Base-by-base conservation (phyloP, 2,888 invertebrate genomes). In the Resseliella maxima region DNA sequence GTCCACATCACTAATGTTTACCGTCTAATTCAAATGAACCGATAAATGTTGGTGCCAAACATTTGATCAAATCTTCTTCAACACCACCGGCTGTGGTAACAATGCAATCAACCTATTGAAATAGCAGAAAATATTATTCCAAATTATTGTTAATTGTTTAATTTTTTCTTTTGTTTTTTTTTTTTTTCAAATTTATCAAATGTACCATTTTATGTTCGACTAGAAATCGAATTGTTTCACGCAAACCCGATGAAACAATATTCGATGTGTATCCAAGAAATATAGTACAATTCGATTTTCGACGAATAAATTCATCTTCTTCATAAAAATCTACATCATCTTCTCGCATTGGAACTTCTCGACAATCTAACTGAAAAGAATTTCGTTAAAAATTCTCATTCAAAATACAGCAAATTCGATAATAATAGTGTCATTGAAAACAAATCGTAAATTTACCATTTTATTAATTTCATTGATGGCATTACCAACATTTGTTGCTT, bases 61-160 rank as follows among this genome's bases (percentile, higher is more conserved):
- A 99, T 92, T 99, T 99, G 81, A 99, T 99, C 85, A 99, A 94
- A 92, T 99, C 99, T 92, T 99, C 99, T 91, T 99, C 99, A 0
- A 99, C 93, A 0, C 99, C 99, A 0, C 99, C 99, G 0, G 99
- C 99, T 18, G 98, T 98, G 0, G 99, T 97, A 0, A 99, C 99
- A 88, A 99, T 93, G 89, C 98, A 98, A 91, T 99, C 99, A 46
- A 99, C 94, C 94, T 87, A 50, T 50, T 41, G 5, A 5, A 41
- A 41, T 59, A 24, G 1, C 5, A 38, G 3, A 6, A 38, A n/a
- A 83, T n/a, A 24, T 45, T 31, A 10, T 59, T 59, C 21, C n/a
- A 59, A 59, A 72, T 12, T 72, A 50, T 50, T 64, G 27, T 31
- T 12, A 6, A 83, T 38, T 1, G 27, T 10, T 38, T 46, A 41